Evolutionary conservation across 2,113 vertebrate species (phyloP), one percentile per base, ranked within the genome.

Genomic region (Mionectes macconnelli): DNA sequence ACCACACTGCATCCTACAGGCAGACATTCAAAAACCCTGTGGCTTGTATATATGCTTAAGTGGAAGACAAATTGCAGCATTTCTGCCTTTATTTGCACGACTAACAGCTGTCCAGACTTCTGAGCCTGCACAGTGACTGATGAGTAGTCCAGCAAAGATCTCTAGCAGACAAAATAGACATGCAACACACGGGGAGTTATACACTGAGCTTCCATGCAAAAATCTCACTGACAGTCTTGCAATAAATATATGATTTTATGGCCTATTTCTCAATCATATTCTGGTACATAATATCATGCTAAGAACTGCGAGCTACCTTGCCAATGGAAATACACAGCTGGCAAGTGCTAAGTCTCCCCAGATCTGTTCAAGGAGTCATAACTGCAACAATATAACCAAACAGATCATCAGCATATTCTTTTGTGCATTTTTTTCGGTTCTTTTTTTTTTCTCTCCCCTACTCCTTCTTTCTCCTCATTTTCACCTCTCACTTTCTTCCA

Each of bases 321-420:
- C 96, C 97, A 97, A 97, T 95, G 89, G 95, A 97, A 98, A 98
- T 95, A 97, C 77, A 84, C 90, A 80, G 56, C 85, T 97, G 97
- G 96, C 96, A 97, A 95, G 91, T 17, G 4, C 47, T 59, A 80
- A 87, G 88, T 92, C 91, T 97, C 90, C 74, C 53, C 82, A 97
- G 96, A 90, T 88, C 90, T 93, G 89, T 93, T 97, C 94, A 94
- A 95, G 81, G 81, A 97, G 95, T 93, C 91, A 70, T 91, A 95
- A 95, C 93, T 93, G 74, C 85, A 97, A 96, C 85, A 95, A 96
- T 93, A 95, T 95, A 97, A 97, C 90, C 94, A 98, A 97, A 97
- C 74, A 96, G 94, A 96, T 97, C 79, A 96, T 91, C 95, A 96
- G 59, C 94, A 96, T 96, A 91, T 84, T 94, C 86, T 66, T 96